Base-by-base conservation (phyloP, 2,888 invertebrate genomes). In the Sceliomorpha sp. region DNA sequence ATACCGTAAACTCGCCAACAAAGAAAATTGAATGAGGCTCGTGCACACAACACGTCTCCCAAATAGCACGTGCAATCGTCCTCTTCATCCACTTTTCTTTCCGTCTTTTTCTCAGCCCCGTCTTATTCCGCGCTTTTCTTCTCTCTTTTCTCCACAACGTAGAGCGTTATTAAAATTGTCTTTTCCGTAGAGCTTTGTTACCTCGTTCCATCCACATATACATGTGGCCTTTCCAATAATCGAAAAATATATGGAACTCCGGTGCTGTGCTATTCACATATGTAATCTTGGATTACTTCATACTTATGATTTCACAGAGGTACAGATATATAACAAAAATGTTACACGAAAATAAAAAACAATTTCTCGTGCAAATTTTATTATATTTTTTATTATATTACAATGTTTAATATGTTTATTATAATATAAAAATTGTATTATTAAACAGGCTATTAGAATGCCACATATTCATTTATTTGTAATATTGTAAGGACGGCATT, bases 21-120 rank as follows among this genome's bases (percentile, higher is more conserved):
- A 82, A 81, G 79, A 82, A 84, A 82, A 85, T 83, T 83, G 79
- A 84, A 85, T 81, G 80, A 77, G 76, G 63, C 63, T 60, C 47
- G 15, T 20, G 27, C 14, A 29, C 58, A 12, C 17, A 10, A 31
- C 47, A 27, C 56, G 45, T 47, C n/a, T 37, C 37, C 24, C 8
- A n/a, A 29, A 24, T 37, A 17, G 47, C 37, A 40, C 47, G 47
- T 32, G 44, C 56, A 17, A 9, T 36, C 10, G 34, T 15, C 13
- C 36, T 36, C 36, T 48, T 36, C 32, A 13, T 48, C 20, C 36
- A 24, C 13, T 14, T 24, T 37, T n/a, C 8, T 9, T 26, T n/a
- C 9, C 17, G 44, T 36, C 45, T 27, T 34, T 48, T 63, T 12
- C 15, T 29, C 40, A 29, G 27, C 31, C 27, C 36, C 32, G 14